Percentiles rank a stretch among this genome's conserved stretches.
These are phyloP conservation scores for Capitella teleta DNA, from an alignment of 1,140 invertebrate species.

Conservation along the genomic window DNA sequence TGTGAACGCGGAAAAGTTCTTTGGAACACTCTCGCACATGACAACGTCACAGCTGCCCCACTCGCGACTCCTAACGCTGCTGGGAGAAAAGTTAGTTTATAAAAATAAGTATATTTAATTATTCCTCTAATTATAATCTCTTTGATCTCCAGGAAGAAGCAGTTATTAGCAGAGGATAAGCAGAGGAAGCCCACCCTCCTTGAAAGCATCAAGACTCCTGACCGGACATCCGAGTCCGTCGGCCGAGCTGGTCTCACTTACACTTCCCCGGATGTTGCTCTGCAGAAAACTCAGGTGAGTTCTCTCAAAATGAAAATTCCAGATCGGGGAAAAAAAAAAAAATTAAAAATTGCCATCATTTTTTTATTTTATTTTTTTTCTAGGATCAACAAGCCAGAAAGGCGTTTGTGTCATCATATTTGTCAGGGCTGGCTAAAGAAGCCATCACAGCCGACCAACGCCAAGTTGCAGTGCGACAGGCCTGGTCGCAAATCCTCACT, in stretches of 20 bases:
- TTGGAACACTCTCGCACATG: slow-evolving; percentile 28
- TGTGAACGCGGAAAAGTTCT: slow-evolving; percentile 36
- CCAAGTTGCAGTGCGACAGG: too few relatives aligned
- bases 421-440: too few relatives aligned
- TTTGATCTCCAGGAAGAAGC: slow-evolving; percentile 13
- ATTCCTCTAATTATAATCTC: too few relatives aligned
- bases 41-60: slow-evolving; percentile 27
- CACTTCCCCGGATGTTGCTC: not conserved
- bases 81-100: slow-evolving; percentile 27
- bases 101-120: too few relatives aligned
- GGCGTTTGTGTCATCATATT: too few relatives aligned
- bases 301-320: too few relatives aligned
- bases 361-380: not conserved
- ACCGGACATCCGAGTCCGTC: slow-evolving; percentile 9
- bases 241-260: slow-evolving; percentile 9
- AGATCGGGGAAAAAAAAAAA: too few relatives aligned
- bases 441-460: too few relatives aligned
- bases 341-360: too few relatives aligned
- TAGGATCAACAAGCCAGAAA: not conserved
- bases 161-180: slow-evolving; percentile 5
- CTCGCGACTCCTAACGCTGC: slow-evolving; percentile 22
- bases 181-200: not conserved
- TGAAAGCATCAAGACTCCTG: not conserved
- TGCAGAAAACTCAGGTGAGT: not conserved
- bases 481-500: too few relatives aligned